Conservation (phyloP, 2,113 vertebrate genomes). For the Microtus oregoni region DNA sequence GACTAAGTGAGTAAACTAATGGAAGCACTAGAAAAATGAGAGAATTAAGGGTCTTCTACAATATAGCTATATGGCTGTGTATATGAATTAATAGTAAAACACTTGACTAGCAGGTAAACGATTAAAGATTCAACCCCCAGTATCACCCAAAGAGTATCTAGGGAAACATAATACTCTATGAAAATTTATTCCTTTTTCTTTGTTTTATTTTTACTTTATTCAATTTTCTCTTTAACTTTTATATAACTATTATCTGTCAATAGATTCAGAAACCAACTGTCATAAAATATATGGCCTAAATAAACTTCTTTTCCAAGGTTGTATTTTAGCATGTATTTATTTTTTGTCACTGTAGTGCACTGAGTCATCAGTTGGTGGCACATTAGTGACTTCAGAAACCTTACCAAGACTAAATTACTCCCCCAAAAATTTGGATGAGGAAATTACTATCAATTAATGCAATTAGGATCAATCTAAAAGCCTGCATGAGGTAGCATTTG, state of each 20-base stretch:
- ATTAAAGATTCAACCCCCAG: not conserved
- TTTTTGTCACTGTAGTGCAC: slow-evolving; percentile 53
- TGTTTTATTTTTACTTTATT: not conserved
- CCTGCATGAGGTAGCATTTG: slow-evolving; percentile 78
- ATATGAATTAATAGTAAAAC: not conserved
- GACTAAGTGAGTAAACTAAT: not conserved
- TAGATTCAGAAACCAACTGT: slow-evolving; percentile 56
- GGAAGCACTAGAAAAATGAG: not conserved
- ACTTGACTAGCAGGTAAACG: not conserved
- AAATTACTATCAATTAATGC: slow-evolving; percentile 83
- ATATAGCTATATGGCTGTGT: not conserved
- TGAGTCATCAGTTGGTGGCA: slow-evolving; percentile 79
- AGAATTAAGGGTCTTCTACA: not conserved
- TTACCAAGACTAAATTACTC: slow-evolving; percentile 82
- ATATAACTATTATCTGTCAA: slow-evolving; percentile 53
- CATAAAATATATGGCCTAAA: slow-evolving; percentile 57
- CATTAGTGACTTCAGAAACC: slow-evolving; percentile 77
- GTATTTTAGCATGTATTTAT: slow-evolving; percentile 51
- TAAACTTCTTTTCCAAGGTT: slow-evolving; percentile 64
- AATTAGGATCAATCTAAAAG: slow-evolving; percentile 83
- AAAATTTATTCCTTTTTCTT: not conserved
- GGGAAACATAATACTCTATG: not conserved
- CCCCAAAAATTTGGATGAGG: slow-evolving; percentile 76
- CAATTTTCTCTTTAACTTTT: slow-evolving; percentile 14
- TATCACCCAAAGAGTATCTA: not conserved